Evolutionary conservation across 1,140 invertebrate species (phyloP).

Genomic region (Muscidifurax raptorellus): DNA sequence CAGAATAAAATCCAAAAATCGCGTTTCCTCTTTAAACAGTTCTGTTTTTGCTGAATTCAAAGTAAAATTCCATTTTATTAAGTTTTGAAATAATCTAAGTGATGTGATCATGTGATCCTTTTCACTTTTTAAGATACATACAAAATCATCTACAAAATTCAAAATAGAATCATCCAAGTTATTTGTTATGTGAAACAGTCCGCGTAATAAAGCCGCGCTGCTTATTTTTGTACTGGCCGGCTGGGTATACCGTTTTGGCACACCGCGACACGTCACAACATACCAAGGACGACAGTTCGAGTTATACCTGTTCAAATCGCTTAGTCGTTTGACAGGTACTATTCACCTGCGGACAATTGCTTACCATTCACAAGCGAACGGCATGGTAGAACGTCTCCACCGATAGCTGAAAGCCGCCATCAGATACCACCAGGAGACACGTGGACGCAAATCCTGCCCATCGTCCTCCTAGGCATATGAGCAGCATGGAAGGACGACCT

Average conservation of each 20-base stretch:
- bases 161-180: too few relatives aligned
- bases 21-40: too few relatives aligned
- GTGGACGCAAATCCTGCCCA: not conserved
- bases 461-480: not conserved
- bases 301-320: slow-evolving; percentile 55
- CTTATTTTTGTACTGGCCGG: too few relatives aligned
- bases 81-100: too few relatives aligned
- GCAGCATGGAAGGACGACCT: slow-evolving; percentile 16
- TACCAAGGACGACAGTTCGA: slow-evolving; percentile 69
- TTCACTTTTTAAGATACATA: too few relatives aligned
- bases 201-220: too few relatives aligned
- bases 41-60: too few relatives aligned
- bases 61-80: too few relatives aligned
- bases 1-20: too few relatives aligned
- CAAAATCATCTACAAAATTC: too few relatives aligned
- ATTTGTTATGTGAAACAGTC: too few relatives aligned
- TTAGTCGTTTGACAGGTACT: slow-evolving; percentile 57
- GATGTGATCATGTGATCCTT: too few relatives aligned
- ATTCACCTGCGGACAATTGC: slow-evolving; percentile 59
- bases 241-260: slow-evolving; percentile 60
- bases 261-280: slow-evolving; percentile 59
- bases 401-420: slow-evolving; percentile 55
- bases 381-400: slow-evolving; percentile 57
- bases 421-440: slow-evolving; percentile 24
- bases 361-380: slow-evolving; percentile 64